Percentiles rank a stretch among this genome's conserved stretches.
Evolutionary conservation across 2,113 vertebrate species (phyloP).

Genomic region (Vulpes vulpes): DNA sequence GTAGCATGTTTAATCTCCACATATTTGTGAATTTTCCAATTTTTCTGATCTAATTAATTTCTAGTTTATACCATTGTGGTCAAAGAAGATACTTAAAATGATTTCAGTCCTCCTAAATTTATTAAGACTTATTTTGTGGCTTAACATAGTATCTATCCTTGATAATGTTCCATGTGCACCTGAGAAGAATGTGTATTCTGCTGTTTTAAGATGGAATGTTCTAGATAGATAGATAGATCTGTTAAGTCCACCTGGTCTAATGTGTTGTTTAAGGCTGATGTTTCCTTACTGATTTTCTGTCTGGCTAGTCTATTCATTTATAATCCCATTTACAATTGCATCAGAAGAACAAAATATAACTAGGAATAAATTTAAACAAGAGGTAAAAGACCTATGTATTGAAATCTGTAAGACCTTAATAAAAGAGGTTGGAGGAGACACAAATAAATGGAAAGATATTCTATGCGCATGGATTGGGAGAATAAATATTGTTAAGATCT

Average conservation of each 20-base stretch:
- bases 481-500: neutral
- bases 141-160: neutral
- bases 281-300: neutral
- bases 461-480: neutral
- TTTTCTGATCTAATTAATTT: neutral
- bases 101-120: neutral
- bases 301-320: neutral
- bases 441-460: neutral
- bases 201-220: neutral
- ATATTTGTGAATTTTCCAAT: neutral
- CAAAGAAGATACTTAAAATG: neutral
- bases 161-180: neutral
- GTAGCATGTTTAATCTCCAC: neutral
- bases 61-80: neutral
- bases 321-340: neutral
- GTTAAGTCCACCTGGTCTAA: neutral
- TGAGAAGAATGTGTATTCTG: neutral
- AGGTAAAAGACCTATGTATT: neutral
- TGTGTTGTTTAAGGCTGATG: neutral
- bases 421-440: neutral
- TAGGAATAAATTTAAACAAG: neutral
- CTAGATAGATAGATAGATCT: neutral
- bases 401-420: neutral
- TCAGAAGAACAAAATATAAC: neutral
- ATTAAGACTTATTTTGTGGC: neutral